A percentile compares a stretch with the other conserved stretches of the same genome.
These are phyloP conservation scores for Phrynocephalus versicolor DNA, from an alignment of 2,113 vertebrate genomes.

Conservation along the genomic window DNA sequence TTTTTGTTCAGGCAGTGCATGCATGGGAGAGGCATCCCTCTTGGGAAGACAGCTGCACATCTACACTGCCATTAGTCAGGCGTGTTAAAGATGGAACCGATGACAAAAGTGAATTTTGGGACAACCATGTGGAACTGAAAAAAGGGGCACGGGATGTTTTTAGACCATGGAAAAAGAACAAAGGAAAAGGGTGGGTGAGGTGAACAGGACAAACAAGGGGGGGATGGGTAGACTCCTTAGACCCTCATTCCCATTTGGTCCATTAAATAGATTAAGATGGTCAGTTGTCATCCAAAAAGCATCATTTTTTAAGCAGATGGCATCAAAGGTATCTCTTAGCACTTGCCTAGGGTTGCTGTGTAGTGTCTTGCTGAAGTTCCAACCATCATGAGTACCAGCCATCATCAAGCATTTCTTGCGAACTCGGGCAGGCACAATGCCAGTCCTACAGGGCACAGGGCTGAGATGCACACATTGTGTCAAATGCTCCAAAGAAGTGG, in stretches of 20 bases:
- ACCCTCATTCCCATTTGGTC: background rate
- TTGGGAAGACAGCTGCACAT: constrained; percentile 54
- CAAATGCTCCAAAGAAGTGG: no score
- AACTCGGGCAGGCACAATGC: no score
- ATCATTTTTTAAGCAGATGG: no score
- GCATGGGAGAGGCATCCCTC: constrained; percentile 35
- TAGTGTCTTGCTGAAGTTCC: no score
- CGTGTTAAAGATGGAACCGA: constrained; percentile 59
- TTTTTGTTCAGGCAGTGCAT: background rate
- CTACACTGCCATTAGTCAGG: constrained; percentile 46
- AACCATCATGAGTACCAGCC: no score
- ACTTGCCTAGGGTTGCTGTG: no score
- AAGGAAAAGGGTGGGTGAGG: constrained; percentile 34
- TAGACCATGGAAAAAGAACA: constrained; percentile 45
- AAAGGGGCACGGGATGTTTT: constrained; percentile 50
- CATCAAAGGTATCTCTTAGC: no score
- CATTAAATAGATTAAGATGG: background rate
- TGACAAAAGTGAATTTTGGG: constrained; percentile 54
- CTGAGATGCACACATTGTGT: no score
- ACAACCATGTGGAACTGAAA: constrained; percentile 51
- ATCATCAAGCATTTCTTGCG: no score
- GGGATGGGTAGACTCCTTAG: background rate
- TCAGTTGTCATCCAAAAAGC: background rate
- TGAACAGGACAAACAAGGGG: constrained; percentile 37
- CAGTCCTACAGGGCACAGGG: no score